These are phyloP conservation scores for Drosophila melanica DNA, from an alignment of 1,140 invertebrate genomes.

Conservation along the genomic window DNA sequence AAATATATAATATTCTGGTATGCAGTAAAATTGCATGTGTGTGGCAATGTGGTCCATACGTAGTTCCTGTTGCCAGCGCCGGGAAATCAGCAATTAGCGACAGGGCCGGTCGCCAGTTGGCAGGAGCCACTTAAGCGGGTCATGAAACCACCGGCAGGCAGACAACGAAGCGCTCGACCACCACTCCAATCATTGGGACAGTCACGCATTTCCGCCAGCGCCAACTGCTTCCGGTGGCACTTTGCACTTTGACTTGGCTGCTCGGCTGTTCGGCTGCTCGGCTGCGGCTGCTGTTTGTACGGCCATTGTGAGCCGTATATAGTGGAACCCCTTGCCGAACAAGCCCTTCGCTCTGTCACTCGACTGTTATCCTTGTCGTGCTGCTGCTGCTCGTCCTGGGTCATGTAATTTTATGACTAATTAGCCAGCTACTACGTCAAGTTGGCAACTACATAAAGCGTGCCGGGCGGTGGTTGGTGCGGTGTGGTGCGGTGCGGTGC, in stretches of 20 bases:
- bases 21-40: conserved; percentile 18
- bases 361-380: conserved; percentile 10
- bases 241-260: conserved; percentile 74
- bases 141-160: not conserved
- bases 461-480: not conserved
- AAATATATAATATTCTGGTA: too few relatives aligned
- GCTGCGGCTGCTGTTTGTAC: conserved; percentile 49
- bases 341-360: not conserved
- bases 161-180: not conserved
- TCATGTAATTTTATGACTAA: conserved; percentile 80
- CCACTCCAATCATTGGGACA: conserved; percentile 31
- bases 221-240: conserved; percentile 71
- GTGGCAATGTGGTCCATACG: conserved; percentile 37
- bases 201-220: conserved; percentile 77
- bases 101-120: conserved; percentile 55
- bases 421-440: conserved; percentile 76
- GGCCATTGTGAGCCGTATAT: conserved; percentile 44
- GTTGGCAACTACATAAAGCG: conserved; percentile 66
- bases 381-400: conserved; percentile 41
- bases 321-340: too few relatives aligned
- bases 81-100: conserved; percentile 78
- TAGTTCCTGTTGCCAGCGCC: conserved; percentile 48
- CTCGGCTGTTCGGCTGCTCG: conserved; percentile 41
- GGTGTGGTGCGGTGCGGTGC: not conserved
- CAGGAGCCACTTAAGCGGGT: not conserved